phyloP scores from a whole-genome alignment of 2,888 invertebrate genomes.

The Colostygia pectinataria region DNA sequence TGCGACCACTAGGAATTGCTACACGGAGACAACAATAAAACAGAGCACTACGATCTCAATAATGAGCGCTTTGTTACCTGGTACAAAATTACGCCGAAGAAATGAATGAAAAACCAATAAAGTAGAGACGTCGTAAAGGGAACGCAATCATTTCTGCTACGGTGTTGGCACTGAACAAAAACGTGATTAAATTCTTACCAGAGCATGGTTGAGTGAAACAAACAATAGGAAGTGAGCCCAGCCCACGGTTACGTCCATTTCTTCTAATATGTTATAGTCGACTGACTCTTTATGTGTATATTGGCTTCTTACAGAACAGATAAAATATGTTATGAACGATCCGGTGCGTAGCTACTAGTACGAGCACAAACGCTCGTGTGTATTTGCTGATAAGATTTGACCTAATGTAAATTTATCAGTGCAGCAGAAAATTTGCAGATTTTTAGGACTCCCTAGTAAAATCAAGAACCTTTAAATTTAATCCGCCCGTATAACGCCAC shows the following conservation, averaged over 20 bases:
- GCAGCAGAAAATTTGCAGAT: too few species aligned
- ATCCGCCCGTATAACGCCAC: too few species aligned
- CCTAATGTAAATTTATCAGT: slow-evolving; percentile 8
- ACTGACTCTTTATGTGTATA: slow-evolving; percentile 34
- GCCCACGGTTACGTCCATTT: slow-evolving; percentile 43
- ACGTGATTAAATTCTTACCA: slow-evolving; percentile 50
- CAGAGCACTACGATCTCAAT: slow-evolving; percentile 12
- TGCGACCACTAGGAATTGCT: not conserved
- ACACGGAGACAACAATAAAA: slow-evolving; percentile 1
- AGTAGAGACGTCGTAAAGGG: slow-evolving; percentile 22
- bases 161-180: slow-evolving; percentile 27
- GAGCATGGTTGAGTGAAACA: slow-evolving; percentile 42
- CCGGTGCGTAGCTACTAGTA: not conserved
- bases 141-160: slow-evolving; percentile 26
- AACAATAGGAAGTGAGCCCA: slow-evolving; percentile 41
- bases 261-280: slow-evolving; percentile 32
- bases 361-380: not conserved
- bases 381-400: slow-evolving; percentile 26
- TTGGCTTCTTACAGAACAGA: slow-evolving; percentile 5
- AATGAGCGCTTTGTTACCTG: slow-evolving; percentile 12
- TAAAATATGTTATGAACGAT: slow-evolving; percentile 2
- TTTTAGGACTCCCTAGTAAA: not conserved
- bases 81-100: slow-evolving; percentile 18
- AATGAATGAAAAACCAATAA: slow-evolving; percentile 29
- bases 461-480: too few species aligned